Evolutionary conservation across 2,888 invertebrate genomes (phyloP).

Genomic region (Crematogaster levior): DNA sequence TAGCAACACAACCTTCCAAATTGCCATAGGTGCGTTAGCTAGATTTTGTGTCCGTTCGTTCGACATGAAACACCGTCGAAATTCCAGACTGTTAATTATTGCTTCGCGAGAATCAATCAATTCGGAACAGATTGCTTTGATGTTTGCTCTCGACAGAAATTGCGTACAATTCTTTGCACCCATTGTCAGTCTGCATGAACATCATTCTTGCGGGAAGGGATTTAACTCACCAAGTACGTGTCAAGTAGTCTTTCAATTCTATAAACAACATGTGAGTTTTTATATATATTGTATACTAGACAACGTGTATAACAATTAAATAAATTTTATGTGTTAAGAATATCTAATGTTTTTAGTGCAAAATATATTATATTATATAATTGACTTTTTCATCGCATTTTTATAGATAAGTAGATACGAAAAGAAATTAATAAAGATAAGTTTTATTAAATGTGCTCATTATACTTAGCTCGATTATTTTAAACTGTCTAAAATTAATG

Average conservation of each 20-base stretch:
- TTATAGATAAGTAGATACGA: too few species aligned
- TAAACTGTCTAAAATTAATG: neutral
- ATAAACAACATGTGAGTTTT: neutral
- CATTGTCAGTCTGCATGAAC: neutral
- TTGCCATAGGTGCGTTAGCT: conserved; percentile 46
- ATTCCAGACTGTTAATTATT: conserved; percentile 37
- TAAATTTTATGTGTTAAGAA: too few species aligned
- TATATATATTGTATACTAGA: too few species aligned
- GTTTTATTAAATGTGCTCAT: too few species aligned
- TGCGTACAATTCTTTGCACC: conserved; percentile 40
- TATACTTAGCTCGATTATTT: too few species aligned
- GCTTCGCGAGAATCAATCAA: conserved; percentile 46
- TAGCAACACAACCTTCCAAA: conserved; percentile 41
- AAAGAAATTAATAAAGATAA: too few species aligned
- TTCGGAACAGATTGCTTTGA: conserved; percentile 39
- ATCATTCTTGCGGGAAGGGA: conserved; percentile 1
- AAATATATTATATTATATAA: too few species aligned
- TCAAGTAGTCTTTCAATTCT: neutral
- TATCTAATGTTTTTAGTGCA: too few species aligned
- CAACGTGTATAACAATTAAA: too few species aligned
- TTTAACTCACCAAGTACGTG: neutral
- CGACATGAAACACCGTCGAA: conserved; percentile 26
- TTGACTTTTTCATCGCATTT: too few species aligned
- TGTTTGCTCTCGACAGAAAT: conserved; percentile 31
- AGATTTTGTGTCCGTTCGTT: conserved; percentile 24